phyloP scores from a whole-genome alignment of 2,888 invertebrate genomes.

The Drosophila mettleri region DNA sequence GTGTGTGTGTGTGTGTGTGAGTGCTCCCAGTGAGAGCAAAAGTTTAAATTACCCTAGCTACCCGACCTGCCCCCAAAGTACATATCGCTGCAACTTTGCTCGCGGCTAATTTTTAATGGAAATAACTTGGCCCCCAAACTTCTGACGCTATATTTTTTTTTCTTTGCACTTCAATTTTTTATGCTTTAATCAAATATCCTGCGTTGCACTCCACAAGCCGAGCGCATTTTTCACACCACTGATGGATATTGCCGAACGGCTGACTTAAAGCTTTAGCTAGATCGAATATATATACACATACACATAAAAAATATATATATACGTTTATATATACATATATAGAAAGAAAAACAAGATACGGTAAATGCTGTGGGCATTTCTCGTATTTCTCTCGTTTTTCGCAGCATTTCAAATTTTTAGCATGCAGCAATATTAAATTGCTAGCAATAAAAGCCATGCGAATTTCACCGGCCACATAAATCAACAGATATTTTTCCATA shows the following conservation, averaged over 20 bases:
- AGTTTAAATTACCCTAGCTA: constrained; percentile 67
- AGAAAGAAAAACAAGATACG: not conserved
- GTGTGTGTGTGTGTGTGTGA: constrained; percentile 1
- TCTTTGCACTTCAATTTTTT: constrained; percentile 50
- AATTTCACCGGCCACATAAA: constrained; percentile 56
- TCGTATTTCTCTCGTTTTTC: constrained; percentile 23
- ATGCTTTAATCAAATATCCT: constrained; percentile 65
- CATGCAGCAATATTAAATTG: constrained; percentile 46
- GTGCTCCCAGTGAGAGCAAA: constrained; percentile 52
- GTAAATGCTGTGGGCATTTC: constrained; percentile 18
- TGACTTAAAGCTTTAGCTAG: constrained; percentile 17
- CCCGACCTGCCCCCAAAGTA: constrained; percentile 15
- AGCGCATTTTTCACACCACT: constrained; percentile 44
- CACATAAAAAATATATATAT: not conserved
- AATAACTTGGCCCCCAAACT: constrained; percentile 60
- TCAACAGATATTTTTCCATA: constrained; percentile 57
- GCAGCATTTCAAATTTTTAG: constrained; percentile 34
- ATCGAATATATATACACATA: not conserved
- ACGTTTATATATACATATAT: not conserved
- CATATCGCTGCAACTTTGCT: constrained; percentile 37
- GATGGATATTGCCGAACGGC: not conserved
- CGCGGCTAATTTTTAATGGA: constrained; percentile 73
- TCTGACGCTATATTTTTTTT: not conserved
- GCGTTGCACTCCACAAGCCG: constrained; percentile 42
- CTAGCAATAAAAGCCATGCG: constrained; percentile 48